Conservation (phyloP, 2,113 vertebrate genomes). For the Calyptommatus sinebrachiatus region DNA sequence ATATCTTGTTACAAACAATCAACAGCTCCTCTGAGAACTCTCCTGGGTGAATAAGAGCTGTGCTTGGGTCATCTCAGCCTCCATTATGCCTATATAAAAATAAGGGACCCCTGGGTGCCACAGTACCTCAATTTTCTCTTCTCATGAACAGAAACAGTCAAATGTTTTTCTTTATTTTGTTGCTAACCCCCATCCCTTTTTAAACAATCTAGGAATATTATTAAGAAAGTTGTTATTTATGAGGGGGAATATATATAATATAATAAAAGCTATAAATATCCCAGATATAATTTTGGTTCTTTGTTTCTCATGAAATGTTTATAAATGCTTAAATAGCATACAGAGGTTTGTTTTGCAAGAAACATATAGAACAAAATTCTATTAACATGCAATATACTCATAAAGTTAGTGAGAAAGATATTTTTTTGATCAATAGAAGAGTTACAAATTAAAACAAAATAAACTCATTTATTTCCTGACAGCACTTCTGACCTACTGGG, state of each 20-base stretch:
- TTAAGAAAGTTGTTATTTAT: not conserved
- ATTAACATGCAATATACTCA: no score
- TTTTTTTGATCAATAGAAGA: constrained; percentile 4
- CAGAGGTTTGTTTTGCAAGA: not conserved
- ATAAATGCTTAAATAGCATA: not conserved
- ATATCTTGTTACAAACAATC: no score
- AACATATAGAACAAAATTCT: no score
- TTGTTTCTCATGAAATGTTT: not conserved
- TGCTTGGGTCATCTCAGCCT: no score
- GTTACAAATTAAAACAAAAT: not conserved
- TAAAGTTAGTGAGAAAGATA: not conserved
- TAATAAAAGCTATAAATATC: not conserved
- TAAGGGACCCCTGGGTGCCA: no score
- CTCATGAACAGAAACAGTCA: not conserved
- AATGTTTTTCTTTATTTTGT: not conserved
- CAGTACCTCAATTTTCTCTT: not conserved
- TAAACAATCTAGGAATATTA: not conserved
- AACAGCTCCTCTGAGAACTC: no score
- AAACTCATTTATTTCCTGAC: not conserved
- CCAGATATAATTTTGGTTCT: not conserved
- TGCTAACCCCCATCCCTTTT: not conserved
- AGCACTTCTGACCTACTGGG: not conserved
- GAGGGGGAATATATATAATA: not conserved
- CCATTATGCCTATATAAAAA: no score
- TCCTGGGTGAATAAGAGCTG: no score